These are phyloP conservation scores for Stichodactyla helianthus DNA, from an alignment of 64 coral and sea anemone genomes.

Conservation along the genomic window DNA sequence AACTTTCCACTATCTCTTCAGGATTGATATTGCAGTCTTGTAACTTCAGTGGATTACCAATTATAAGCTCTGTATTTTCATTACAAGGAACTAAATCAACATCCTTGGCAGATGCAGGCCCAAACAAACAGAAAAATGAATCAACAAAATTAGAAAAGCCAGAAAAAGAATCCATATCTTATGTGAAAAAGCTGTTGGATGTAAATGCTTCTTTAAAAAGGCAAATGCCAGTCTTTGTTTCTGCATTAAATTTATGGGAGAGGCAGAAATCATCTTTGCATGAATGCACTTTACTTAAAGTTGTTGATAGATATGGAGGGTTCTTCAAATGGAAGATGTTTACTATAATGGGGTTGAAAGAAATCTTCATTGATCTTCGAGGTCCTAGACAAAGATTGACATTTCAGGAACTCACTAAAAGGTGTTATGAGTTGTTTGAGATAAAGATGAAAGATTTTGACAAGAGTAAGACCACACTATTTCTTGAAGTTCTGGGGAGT, in stretches of 20 bases:
- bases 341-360: neutral
- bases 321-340: neutral
- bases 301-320: neutral
- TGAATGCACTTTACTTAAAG: neutral
- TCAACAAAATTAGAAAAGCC: neutral
- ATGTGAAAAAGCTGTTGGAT: neutral
- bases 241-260: neutral
- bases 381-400: neutral
- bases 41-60: neutral
- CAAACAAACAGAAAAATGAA: neutral
- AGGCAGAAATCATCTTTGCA: neutral
- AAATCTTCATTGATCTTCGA: neutral
- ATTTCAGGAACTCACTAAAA: neutral
- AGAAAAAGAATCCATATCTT: neutral
- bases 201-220: neutral
- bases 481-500: neutral
- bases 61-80: conserved; percentile 1
- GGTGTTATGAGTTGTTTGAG: neutral
- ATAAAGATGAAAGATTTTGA: neutral
- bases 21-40: neutral
- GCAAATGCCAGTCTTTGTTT: neutral
- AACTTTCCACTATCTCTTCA: neutral
- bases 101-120: neutral
- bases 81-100: neutral
- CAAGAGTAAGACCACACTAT: neutral